phyloP scores from a whole-genome alignment of 2,888 invertebrate genomes.

The Tethea ocularis region DNA sequence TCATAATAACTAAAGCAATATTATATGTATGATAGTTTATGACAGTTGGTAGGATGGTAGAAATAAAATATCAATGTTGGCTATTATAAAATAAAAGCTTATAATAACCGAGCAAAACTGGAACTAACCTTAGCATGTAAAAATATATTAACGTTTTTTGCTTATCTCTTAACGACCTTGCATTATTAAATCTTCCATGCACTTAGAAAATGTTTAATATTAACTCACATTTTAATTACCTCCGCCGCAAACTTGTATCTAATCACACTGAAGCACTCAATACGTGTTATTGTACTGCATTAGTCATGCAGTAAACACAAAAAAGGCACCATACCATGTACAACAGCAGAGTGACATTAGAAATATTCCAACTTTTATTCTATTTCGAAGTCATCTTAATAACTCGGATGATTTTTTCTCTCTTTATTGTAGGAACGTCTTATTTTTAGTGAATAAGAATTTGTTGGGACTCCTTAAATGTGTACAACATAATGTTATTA shows the following conservation, averaged over 20 bases:
- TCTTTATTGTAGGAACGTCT: constrained; percentile 56
- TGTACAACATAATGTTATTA: constrained; percentile 83
- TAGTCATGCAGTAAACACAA: constrained; percentile 56
- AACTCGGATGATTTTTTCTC: constrained; percentile 66
- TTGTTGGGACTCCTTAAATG: constrained; percentile 80
- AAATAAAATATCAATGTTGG: too few relatives aligned
- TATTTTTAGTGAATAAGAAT: constrained; percentile 80
- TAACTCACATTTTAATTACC: not conserved
- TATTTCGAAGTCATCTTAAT: constrained; percentile 67
- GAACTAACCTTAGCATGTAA: too few relatives aligned
- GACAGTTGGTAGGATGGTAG: too few relatives aligned
- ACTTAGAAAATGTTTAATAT: not conserved
- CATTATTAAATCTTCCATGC: too few relatives aligned
- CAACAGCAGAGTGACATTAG: constrained; percentile 59
- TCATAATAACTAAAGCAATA: too few relatives aligned
- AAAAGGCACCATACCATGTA: constrained; percentile 46
- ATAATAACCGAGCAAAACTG: too few relatives aligned
- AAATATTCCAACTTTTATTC: constrained; percentile 63
- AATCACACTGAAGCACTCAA: not conserved
- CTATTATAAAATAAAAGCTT: too few relatives aligned
- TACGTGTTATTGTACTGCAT: constrained; percentile 27
- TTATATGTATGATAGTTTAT: too few relatives aligned
- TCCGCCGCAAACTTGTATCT: not conserved
- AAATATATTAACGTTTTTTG: too few relatives aligned
- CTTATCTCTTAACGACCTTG: too few relatives aligned